A percentile compares a stretch with the other conserved stretches of the same genome.
phyloP scores from a whole-genome alignment of 2,113 vertebrate species.

The Thermophis baileyi region DNA sequence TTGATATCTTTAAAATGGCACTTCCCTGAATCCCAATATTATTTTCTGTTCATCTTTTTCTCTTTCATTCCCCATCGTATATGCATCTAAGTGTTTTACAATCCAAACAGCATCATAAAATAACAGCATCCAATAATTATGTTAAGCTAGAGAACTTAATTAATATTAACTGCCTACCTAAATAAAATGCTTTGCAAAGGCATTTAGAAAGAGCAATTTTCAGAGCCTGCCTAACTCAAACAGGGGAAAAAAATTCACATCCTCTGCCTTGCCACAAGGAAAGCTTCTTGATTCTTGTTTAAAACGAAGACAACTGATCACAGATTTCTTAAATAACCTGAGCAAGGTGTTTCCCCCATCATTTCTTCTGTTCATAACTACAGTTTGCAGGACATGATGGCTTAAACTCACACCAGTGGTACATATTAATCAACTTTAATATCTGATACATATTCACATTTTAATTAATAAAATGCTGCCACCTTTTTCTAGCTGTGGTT shows the following conservation, averaged over 20 bases:
- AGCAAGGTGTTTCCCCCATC: neutral
- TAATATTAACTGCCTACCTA: neutral
- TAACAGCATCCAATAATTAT: neutral
- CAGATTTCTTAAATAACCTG: neutral
- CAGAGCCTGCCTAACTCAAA: neutral
- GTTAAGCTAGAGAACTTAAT: neutral
- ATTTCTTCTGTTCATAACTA: fast-evolving
- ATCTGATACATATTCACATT: neutral
- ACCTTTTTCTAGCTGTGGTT: fast-evolving
- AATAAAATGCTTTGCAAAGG: neutral
- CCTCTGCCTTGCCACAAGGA: neutral
- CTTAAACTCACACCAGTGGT: fast-evolving
- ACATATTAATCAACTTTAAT: fast-evolving
- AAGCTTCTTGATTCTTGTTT: neutral
- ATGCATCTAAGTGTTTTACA: neutral
- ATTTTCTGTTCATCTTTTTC: neutral
- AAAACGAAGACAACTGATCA: neutral
- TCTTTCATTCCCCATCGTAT: neutral
- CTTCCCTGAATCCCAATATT: neutral
- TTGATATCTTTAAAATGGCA: neutral
- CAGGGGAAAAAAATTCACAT: neutral
- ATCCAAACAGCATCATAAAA: neutral
- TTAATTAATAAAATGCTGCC: neutral
- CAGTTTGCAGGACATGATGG: neutral
- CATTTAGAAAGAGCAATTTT: neutral